Conservation (phyloP, 2,113 vertebrate genomes). For the Arvicanthis niloticus region DNA sequence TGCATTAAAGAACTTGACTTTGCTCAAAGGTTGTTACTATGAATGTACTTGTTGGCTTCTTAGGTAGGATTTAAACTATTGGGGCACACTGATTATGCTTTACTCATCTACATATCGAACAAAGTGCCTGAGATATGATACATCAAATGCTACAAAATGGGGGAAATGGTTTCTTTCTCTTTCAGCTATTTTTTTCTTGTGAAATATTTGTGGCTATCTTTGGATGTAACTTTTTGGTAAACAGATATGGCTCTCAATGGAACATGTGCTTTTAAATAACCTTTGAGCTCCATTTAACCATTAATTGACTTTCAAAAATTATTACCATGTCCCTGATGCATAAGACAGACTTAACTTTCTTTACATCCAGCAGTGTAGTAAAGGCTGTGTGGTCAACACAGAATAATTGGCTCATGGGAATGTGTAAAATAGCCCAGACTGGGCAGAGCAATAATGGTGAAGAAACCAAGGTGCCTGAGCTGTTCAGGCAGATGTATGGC, state of each 20-base stretch:
- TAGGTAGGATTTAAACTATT: conserved; percentile 36
- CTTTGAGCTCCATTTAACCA: conserved; percentile 40
- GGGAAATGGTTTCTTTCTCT: conserved; percentile 30
- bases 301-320: conserved; percentile 49
- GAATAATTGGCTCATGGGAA: not conserved
- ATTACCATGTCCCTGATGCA: not conserved
- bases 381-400: not conserved
- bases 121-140: not conserved
- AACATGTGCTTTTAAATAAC: conserved; percentile 23
- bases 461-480: not conserved
- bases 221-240: not conserved
- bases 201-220: not conserved
- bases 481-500: not conserved
- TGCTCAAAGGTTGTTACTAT: not conserved
- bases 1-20: not conserved
- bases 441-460: not conserved
- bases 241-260: not conserved
- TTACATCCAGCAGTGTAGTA: not conserved
- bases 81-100: not conserved
- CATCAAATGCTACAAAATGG: conserved; percentile 48
- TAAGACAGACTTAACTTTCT: not conserved
- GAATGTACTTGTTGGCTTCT: conserved; percentile 23
- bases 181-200: conserved; percentile 39
- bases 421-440: not conserved
- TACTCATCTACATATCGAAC: conserved; percentile 10